phyloP scores from a whole-genome alignment of 30 jellyfish, hydroid and myxozoan species.

The Chrysaora quinquecirrha region DNA sequence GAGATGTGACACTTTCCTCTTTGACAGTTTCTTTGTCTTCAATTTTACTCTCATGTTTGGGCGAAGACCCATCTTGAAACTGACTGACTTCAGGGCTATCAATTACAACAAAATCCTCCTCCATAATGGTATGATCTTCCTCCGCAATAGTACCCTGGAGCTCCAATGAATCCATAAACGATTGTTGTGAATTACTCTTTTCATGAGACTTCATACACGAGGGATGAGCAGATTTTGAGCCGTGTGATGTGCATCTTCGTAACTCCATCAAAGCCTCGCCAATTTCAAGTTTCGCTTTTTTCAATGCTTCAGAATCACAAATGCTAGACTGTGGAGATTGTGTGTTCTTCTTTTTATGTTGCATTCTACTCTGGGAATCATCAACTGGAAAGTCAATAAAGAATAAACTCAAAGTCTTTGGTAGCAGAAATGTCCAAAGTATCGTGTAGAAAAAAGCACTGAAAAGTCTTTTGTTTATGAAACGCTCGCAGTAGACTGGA shows the following conservation, averaged over 20 bases:
- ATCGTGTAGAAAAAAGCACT: too few relatives aligned
- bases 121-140: constrained; percentile 50
- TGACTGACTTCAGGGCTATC: constrained; percentile 36
- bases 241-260: constrained; percentile 33
- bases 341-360: not conserved
- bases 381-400: not conserved
- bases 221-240: constrained; percentile 3
- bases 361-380: not conserved
- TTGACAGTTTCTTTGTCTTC: not conserved
- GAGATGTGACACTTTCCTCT: not conserved
- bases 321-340: constrained; percentile 16
- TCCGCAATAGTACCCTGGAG: constrained; percentile 47
- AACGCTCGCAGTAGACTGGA: too few relatives aligned
- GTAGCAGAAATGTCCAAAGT: too few relatives aligned
- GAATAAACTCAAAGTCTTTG: too few relatives aligned
- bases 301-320: constrained; percentile 33
- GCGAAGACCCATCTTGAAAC: too few relatives aligned
- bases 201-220: constrained; percentile 19
- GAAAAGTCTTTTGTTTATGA: too few relatives aligned
- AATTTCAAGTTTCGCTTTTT: constrained; percentile 57
- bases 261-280: constrained; percentile 64
- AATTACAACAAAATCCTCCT: constrained; percentile 65
- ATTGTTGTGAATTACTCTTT: constrained; percentile 38
- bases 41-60: not conserved
- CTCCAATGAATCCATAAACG: constrained; percentile 54